phyloP scores from a whole-genome alignment of 1,140 invertebrate genomes.

The Cotesia typhae region DNA sequence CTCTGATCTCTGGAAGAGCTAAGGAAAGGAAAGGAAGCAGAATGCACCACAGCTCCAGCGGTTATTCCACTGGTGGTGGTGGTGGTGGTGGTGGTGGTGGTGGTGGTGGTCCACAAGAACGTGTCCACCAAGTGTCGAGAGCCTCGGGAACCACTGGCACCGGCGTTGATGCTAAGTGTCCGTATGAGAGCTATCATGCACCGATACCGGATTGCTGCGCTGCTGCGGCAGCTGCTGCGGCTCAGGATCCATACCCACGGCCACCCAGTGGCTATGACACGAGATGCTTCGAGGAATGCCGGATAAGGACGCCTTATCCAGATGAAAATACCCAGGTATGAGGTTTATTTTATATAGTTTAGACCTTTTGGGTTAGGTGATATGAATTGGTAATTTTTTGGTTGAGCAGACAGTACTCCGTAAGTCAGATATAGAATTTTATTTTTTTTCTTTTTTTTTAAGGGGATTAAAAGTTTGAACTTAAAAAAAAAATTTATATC shows the following conservation, averaged over 20 bases:
- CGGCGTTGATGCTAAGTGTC: slow-evolving; percentile 57
- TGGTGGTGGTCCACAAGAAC: slow-evolving; percentile 58
- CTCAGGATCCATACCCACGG: slow-evolving; percentile 59
- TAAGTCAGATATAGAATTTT: too few species aligned
- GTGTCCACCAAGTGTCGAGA: slow-evolving; percentile 58
- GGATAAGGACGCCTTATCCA: slow-evolving; percentile 57
- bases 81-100: slow-evolving; percentile 14
- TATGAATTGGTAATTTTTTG: too few species aligned
- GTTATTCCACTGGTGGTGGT: background rate
- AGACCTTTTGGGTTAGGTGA: background rate
- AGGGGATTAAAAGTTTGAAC: too few species aligned
- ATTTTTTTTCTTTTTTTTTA: too few species aligned
- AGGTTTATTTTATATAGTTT: background rate
- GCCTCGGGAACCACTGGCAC: slow-evolving; percentile 34
- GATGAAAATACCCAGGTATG: slow-evolving; percentile 59
- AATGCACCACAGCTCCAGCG: slow-evolving; percentile 49
- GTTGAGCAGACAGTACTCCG: too few species aligned
- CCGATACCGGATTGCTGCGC: slow-evolving; percentile 65
- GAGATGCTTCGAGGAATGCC: slow-evolving; percentile 62
- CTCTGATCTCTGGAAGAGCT: too few species aligned
- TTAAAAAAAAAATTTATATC: too few species aligned
- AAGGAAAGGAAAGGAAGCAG: background rate
- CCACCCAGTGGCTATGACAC: slow-evolving; percentile 61
- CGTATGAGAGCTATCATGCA: slow-evolving; percentile 58
- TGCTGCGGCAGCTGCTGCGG: slow-evolving; percentile 46